Evolutionary conservation across 1,140 invertebrate genomes (phyloP).

Genomic region (Oscheius sp.): DNA sequence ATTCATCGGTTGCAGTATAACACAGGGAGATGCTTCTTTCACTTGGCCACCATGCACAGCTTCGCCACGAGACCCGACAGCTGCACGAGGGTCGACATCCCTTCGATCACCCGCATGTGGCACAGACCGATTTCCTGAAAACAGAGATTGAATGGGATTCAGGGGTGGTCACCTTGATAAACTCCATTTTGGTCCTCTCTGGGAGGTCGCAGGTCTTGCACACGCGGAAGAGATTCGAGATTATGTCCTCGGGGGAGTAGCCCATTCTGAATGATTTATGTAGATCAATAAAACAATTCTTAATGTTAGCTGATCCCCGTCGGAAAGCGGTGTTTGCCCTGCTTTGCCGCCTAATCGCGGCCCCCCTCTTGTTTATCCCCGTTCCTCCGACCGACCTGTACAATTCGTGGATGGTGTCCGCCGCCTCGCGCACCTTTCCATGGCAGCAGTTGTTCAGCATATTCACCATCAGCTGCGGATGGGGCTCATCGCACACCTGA

Average conservation of each 20-base stretch:
- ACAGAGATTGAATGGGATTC: too few species aligned
- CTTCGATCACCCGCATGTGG: constrained; percentile 85
- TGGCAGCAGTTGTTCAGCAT: constrained; percentile 79
- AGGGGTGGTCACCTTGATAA: constrained; percentile 72
- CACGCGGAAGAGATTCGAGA: constrained; percentile 88
- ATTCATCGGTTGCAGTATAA: too few species aligned
- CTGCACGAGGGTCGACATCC: constrained; percentile 81
- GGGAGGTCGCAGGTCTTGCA: constrained; percentile 69
- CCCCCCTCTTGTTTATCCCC: too few species aligned
- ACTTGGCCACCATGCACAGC: constrained; percentile 70
- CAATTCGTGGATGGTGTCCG: constrained; percentile 29
- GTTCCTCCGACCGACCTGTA: too few species aligned
- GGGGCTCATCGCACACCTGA: constrained; percentile 92
- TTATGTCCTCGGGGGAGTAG: constrained; percentile 92
- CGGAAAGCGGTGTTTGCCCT: too few species aligned
- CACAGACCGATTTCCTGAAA: constrained; percentile 84
- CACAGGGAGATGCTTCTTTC: too few species aligned
- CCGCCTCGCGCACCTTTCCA: constrained; percentile 61
- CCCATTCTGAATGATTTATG: constrained; percentile 71
- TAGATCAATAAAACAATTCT: constrained; percentile 8
- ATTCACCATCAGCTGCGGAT: constrained; percentile 85
- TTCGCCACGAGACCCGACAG: constrained; percentile 81
- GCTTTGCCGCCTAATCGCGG: too few species aligned
- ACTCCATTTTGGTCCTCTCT: constrained; percentile 69
- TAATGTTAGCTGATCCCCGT: constrained; percentile 29